Base-by-base conservation (phyloP, 2,113 vertebrate species). In the Onychostoma macrolepis region DNA sequence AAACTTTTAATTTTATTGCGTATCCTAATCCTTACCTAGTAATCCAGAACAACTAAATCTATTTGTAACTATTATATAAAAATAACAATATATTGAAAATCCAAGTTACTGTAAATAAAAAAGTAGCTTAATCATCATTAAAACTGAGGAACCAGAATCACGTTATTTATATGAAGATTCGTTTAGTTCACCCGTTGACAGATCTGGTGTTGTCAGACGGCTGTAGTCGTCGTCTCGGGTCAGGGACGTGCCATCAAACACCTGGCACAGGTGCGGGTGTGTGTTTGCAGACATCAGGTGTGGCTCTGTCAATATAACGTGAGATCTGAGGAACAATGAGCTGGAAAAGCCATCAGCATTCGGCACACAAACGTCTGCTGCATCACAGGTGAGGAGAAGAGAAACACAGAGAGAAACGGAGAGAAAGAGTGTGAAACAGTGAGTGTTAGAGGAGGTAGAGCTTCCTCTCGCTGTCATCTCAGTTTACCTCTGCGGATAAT, bases 391-490 rank as follows among this genome's bases (percentile, higher is more conserved):
- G 24, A 50, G 45, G 36, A 72, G 45, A 74, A 30, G 50, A 45
- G 43, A 41, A 43, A 56, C 13, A n/a, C 1, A 24, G 15, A 56
- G 3, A 75, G 13, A 56, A 50, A 71, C 12, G 0, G 3, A 67
- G 71, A 71, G 36, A 80, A 69, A 58, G 80, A 86, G 50, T 71
- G 72, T 61, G 75, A 79, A 67, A 56, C 61, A 83, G 61, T 71
- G 72, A 72, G 77, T n/a, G 89, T 53, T 43, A 84, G 75, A 81
- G 80, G 56, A 48, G 86, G 88, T 12, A 38, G 58, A 6, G 48
- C 91, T 90, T 92, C 89, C 88, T 88, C 92, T 90, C 91, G 94
- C 92, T 94, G 94, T 94, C 95, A 94, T 93, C 89, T 92, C 89
- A 87, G 87, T 91, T 96, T 93, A 94, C 91, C 91, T 86, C 74